These are phyloP conservation scores for Pterocles burchelli DNA, from an alignment of 2,113 vertebrate genomes.

Conservation along the genomic window DNA sequence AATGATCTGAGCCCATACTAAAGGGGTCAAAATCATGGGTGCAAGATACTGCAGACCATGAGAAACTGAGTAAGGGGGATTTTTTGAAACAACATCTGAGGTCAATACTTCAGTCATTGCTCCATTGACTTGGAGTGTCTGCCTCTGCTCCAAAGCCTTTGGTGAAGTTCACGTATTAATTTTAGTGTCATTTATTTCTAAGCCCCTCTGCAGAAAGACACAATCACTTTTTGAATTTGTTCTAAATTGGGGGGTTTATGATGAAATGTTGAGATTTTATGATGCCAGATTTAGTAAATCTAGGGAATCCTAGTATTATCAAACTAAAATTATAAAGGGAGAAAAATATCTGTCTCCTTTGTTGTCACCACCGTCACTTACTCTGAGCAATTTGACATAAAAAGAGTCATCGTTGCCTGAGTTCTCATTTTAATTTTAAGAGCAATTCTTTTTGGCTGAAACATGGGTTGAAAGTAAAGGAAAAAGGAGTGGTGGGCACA, in stretches of 20 bases:
- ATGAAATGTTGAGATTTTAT: slow-evolving; percentile 40
- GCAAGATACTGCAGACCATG: not conserved
- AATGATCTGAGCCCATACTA: not conserved
- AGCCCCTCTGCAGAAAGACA: not conserved
- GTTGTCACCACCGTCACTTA: slow-evolving; percentile 5
- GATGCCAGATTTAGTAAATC: slow-evolving; percentile 41
- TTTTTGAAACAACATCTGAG: not conserved
- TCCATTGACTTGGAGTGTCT: not conserved
- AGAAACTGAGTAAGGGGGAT: not conserved
- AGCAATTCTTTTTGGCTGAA: not conserved
- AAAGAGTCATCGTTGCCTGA: slow-evolving; percentile 31
- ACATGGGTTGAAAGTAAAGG: not conserved
- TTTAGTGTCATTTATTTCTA: not conserved
- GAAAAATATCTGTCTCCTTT: slow-evolving; percentile 40
- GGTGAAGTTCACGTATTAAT: not conserved
- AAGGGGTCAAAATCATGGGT: not conserved
- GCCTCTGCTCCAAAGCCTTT: not conserved
- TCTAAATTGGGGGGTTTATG: slow-evolving; percentile 32
- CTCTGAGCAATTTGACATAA: slow-evolving; percentile 35
- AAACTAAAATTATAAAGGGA: not conserved
- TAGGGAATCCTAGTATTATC: not conserved
- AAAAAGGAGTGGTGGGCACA: not conserved
- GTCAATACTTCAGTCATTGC: not conserved
- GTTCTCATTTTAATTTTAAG: not conserved
- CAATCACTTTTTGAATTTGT: slow-evolving; percentile 2